phyloP scores from a whole-genome alignment of 2,113 vertebrate species.

The Oophaga pumilio region DNA sequence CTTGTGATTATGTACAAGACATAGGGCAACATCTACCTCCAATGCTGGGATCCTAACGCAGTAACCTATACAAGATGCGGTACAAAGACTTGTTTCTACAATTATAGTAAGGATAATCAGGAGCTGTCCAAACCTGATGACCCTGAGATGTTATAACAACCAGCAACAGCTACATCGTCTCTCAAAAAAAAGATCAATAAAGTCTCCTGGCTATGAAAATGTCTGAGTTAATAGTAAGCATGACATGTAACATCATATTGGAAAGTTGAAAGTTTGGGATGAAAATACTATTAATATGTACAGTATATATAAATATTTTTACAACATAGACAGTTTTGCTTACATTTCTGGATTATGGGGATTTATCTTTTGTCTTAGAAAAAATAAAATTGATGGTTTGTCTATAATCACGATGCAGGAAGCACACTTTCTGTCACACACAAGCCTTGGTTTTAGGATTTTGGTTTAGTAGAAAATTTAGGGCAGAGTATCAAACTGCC shows the following conservation, averaged over 20 bases:
- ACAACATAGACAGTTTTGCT: no score
- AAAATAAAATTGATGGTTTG: no score
- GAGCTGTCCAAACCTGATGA: neutral
- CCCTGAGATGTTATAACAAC: neutral
- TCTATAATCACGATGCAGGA: no score
- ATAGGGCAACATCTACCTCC: neutral
- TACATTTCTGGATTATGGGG: no score
- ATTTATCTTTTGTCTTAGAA: no score
- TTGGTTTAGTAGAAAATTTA: no score
- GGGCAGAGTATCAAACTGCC: no score
- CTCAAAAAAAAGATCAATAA: neutral
- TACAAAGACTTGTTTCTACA: neutral
- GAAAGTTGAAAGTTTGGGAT: neutral
- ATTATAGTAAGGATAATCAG: neutral
- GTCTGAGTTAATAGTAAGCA: neutral
- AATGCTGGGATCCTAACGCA: neutral
- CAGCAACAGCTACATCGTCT: neutral
- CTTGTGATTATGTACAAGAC: neutral
- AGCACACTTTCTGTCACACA: no score
- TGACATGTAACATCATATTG: neutral
- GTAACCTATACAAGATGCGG: neutral
- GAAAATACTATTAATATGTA: neutral
- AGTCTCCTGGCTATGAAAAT: neutral
- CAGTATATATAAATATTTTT: no score
- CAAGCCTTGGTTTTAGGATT: no score